Base-by-base conservation (phyloP, 2,113 vertebrate species). In the Chloropsis cyanopogon region DNA sequence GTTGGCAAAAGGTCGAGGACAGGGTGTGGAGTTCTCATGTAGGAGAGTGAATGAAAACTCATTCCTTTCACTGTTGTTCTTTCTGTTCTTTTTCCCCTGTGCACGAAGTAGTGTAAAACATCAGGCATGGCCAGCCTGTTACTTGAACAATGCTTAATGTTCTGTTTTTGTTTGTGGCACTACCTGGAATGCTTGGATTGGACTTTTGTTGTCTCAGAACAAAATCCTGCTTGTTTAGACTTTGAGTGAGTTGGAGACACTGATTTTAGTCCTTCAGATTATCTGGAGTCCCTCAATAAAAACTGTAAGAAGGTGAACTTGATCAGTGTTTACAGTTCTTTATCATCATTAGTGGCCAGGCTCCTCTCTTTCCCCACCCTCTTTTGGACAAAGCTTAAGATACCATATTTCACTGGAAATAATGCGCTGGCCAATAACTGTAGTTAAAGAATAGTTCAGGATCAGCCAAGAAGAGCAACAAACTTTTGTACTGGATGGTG, bases 11-110 rank as follows among this genome's bases (percentile, higher is more conserved):
- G 57, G 66, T 52, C 33, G 60, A 88, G 90, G 47, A 88, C 79
- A 93, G 96, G 92, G 95, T 50, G 90, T 96, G 92, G 95, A 93
- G 82, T 57, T 96, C 53, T 70, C 53, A 53, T 86, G 72, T 88
- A 80, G 88, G 86, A 47, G 52, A 93, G 66, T 37, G 54, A 46
- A 57, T 79, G 18, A 79, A 93, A 95, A 54, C 46, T 94, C 53
- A 53, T 96, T 95, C 87, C 72, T 92, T 85, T 81, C 61, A 17
- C 44, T 87, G 59, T 72, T 91, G 41, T 59, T 78, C n/a, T 88
- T 79, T 69, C 42, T 42, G 4, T 75, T 81, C 47, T 41, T 86
- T 77, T 90, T 71, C 25, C 44, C 41, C 69, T 24, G 10, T 76
- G 26, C 39, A 15, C 10, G 0, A 8, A 54, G 33, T 14, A 35